phyloP scores from a whole-genome alignment of 2,888 invertebrate species.

The Ichneumoninae sp. region DNA sequence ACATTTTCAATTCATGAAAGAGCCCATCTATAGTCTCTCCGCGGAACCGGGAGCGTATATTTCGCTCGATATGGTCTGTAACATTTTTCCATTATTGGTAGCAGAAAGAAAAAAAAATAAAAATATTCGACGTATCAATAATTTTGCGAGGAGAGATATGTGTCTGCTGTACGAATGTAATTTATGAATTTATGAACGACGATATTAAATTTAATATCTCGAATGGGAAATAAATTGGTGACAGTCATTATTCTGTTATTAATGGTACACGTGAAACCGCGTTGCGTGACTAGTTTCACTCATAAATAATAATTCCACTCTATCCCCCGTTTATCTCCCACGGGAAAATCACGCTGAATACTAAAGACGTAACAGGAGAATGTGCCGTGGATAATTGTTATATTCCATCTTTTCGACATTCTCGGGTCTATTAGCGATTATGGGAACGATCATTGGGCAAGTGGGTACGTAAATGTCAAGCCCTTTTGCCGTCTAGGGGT shows the following conservation, averaged over 20 bases:
- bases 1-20: constrained; percentile 83
- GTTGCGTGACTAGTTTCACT: constrained; percentile 31
- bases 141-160: constrained; percentile 55
- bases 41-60: constrained; percentile 45
- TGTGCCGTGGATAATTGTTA: constrained; percentile 70
- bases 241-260: constrained; percentile 25
- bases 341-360: constrained; percentile 54
- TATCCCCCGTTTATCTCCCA: constrained; percentile 4
- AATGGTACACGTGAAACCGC: background rate
- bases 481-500: constrained; percentile 77
- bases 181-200: constrained; percentile 46
- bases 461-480: constrained; percentile 80
- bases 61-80: constrained; percentile 40
- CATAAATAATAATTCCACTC: constrained; percentile 50
- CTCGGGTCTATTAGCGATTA: constrained; percentile 73
- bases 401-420: constrained; percentile 71
- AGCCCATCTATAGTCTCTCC: constrained; percentile 66
- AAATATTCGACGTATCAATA: constrained; percentile 47
- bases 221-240: background rate
- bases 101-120: constrained; percentile 7
- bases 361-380: constrained; percentile 61
- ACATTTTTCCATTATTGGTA: constrained; percentile 50
- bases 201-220: background rate
- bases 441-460: constrained; percentile 79
- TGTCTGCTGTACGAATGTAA: constrained; percentile 33